Evolutionary conservation across 2,113 vertebrate genomes (phyloP), one percentile per base, ranked within the genome.

Genomic region (Corythaeola cristata): DNA sequence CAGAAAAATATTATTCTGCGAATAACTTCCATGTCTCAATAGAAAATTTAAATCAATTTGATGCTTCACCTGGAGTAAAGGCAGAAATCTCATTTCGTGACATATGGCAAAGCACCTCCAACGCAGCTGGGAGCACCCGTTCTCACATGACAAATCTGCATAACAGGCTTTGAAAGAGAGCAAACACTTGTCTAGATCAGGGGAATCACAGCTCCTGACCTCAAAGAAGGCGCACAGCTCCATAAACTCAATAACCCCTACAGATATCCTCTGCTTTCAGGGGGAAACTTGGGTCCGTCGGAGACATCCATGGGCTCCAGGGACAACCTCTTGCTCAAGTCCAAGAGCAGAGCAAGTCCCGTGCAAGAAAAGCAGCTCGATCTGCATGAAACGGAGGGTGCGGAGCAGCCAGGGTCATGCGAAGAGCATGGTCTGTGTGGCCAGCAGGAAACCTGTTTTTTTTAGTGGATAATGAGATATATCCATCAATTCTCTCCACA

Each of bases 121-220:
- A 52, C 15, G 3, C 87, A 82, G 64, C 93, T 72, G 93, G 80
- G 73, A 95, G 66, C 69, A 60, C 44, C 14, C 1, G 0, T 95
- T 96, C 87, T 85, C 86, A 94, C 86, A 49, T 55, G 89, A 74
- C 63, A 92, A 37, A 92, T 59, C 80, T 81, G 77, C 56, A 20
- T 27, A 79, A 95, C 64, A 23, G 81, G 33, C n/a, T 96, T 45
- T 67, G 89, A 88, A 91, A 72, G 90, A 76, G 66, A 95, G 82
- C 39, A 79, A 91, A 89, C 32, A 12, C 3, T 0, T 21, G 23
- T 78, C 78, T 35, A 33, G 63, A 32, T 4, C 20, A 37, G 60
- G 52, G 44, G 86, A 89, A 87, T 85, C 59, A 45, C 83, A 83
- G 39, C 50, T 76, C 72, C 64, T 94, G 84, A 68, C 59, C 80